These are phyloP conservation scores for Syngnathus floridae DNA, from an alignment of 2,113 vertebrate species.

Conservation along the genomic window DNA sequence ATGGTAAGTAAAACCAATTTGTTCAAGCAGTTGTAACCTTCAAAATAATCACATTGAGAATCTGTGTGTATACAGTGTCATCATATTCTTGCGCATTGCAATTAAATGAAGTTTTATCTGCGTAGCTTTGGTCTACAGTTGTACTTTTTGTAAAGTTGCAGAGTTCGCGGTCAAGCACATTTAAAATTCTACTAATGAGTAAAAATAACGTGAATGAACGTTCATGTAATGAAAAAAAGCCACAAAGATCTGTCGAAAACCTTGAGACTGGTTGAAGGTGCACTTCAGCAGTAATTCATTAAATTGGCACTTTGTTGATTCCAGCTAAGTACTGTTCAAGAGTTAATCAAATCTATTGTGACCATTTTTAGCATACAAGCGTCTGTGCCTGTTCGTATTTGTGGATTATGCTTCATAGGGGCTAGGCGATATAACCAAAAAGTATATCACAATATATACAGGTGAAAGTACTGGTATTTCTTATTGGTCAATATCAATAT, in stretches of 20 bases:
- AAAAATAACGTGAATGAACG: conserved; percentile 43
- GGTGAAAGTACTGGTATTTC: too few relatives aligned
- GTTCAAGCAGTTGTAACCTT: conserved; percentile 30
- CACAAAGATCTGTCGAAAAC: conserved; percentile 26
- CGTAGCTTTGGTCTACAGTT: conserved; percentile 32
- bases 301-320: conserved; percentile 22
- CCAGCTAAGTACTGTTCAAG: conserved; percentile 20
- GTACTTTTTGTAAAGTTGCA: conserved; percentile 29
- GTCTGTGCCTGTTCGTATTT: not conserved
- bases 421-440: too few relatives aligned
- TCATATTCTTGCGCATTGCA: conserved; percentile 37
- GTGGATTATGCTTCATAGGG: not conserved
- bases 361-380: conserved; percentile 23
- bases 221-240: conserved; percentile 37
- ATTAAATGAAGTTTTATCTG: conserved; percentile 37
- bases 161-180: conserved; percentile 47
- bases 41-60: conserved; percentile 31
- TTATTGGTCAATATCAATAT: too few relatives aligned
- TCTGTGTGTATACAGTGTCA: conserved; percentile 22
- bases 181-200: conserved; percentile 24
- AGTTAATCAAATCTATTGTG: conserved; percentile 34
- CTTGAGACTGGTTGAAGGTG: conserved; percentile 47
- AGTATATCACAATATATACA: too few relatives aligned
- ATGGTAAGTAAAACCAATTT: conserved; percentile 79
- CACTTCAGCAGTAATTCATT: conserved; percentile 36